Base-by-base conservation (phyloP, 2,888 invertebrate species). In the Notodromas monacha region DNA sequence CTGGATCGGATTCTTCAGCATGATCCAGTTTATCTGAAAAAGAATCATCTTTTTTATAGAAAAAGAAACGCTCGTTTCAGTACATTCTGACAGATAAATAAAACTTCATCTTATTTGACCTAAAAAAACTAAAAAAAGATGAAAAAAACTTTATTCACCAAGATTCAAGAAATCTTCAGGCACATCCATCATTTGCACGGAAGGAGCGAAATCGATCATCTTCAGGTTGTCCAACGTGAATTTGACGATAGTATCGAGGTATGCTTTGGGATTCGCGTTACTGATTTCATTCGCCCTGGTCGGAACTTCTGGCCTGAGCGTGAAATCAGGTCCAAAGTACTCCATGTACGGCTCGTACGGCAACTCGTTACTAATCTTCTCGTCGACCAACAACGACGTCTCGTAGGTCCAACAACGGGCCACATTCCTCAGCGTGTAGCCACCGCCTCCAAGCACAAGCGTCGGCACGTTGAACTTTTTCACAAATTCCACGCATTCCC, bases 361-460 rank as follows among this genome's bases (percentile, higher is more conserved):
- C 26, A 96, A 57, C 44, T 92, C 89, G 46, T 86, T 79, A 30
- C 70, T 72, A 33, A 96, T 79, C 35, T 65, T 66, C 43, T 86
- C 79, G 43, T 86, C 86, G 0, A 89, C 64, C 2, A 92, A 52
- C 1, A 96, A 52, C 0, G 89, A 77, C 0, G 96, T 99, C 52
- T 96, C 96, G 42, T 86, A 86, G 0, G 92, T 86, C 96, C 96
- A 99, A 48, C 89, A 92, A 3, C 96, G 60, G 0, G 96, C 92
- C 1, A 96, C 92, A 48, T 96, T 96, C 15, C 84, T 58, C 14
- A 89, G 54, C 0, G 89, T 96, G 48, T 92, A 96, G 58, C 65
- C 63, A 4, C 66, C 65, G 2, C 68, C 68, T 8, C 68, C 84
- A 1, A 89, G 65, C 0, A 84, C 77, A 26, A 86, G 52, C 4